Evolutionary conservation across 2,888 invertebrate species (phyloP).

Genomic region (Caenorhabditis becei): DNA sequence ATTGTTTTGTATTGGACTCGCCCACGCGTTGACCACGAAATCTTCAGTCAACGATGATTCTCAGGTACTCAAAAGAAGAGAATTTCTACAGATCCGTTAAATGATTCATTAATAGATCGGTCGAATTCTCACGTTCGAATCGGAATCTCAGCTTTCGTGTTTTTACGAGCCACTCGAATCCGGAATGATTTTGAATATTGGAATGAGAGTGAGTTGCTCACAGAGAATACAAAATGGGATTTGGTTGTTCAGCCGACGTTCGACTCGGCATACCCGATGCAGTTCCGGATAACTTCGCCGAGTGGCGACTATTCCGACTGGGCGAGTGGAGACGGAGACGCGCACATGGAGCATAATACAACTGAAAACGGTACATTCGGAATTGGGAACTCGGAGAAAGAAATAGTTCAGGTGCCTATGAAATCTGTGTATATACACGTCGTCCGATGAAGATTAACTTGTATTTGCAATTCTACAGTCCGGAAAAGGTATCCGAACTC

Average conservation of each 20-base stretch:
- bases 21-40: slow-evolving; percentile 26
- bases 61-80: slow-evolving; percentile 19
- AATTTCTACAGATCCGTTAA: background rate
- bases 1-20: slow-evolving; percentile 15
- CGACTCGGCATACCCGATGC: slow-evolving; percentile 61
- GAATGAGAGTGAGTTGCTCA: slow-evolving; percentile 51
- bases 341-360: slow-evolving; percentile 65
- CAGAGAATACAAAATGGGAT: background rate
- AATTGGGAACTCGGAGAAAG: no score
- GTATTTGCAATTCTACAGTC: slow-evolving; percentile 65
- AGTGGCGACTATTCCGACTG: slow-evolving; percentile 68
- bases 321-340: slow-evolving; percentile 68
- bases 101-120: slow-evolving; percentile 42
- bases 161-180: slow-evolving; percentile 63
- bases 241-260: slow-evolving; percentile 53
- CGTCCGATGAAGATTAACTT: slow-evolving; percentile 63
- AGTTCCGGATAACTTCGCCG: slow-evolving; percentile 69
- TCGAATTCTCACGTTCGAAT: slow-evolving; percentile 46
- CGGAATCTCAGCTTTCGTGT: slow-evolving; percentile 61
- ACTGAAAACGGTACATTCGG: slow-evolving; percentile 67
- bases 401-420: slow-evolving; percentile 65
- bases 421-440: slow-evolving; percentile 68
- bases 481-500: slow-evolving; percentile 53
- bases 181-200: slow-evolving; percentile 61
- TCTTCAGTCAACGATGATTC: slow-evolving; percentile 39